These are phyloP conservation scores for Ispidina picta DNA, from an alignment of 2,797 vertebrate genomes.

Conservation along the genomic window DNA sequence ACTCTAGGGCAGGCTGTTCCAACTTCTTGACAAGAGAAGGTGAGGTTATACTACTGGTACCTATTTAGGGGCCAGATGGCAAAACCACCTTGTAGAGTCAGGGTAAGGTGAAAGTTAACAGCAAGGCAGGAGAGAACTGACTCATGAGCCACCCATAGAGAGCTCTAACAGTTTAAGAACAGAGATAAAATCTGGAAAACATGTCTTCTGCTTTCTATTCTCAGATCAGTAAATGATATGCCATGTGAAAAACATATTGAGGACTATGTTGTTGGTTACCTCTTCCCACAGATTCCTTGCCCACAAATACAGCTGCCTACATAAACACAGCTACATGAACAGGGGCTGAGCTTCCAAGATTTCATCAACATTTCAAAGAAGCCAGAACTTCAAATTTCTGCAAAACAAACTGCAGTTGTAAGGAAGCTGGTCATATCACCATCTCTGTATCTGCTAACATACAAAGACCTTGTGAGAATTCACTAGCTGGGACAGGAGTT, in stretches of 20 bases:
- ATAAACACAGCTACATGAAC: not conserved
- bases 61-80: not conserved
- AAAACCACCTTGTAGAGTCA: not conserved
- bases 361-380: not conserved
- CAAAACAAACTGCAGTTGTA: not conserved
- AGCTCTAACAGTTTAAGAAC: not conserved
- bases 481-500: not conserved
- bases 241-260: not conserved
- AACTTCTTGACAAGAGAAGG: not conserved
- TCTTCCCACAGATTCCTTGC: not conserved
- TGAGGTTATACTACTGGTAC: not conserved
- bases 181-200: not conserved
- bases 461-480: not conserved
- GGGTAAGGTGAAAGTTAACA: not conserved
- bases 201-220: not conserved
- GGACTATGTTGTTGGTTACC: not conserved
- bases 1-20: not conserved
- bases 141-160: not conserved
- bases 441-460: not conserved
- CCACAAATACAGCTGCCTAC: not conserved
- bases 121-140: not conserved
- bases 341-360: not conserved
- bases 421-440: not conserved
- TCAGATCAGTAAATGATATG: not conserved
- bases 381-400: not conserved